phyloP scores from a whole-genome alignment of 2,888 invertebrate species.

The Cataglyphis altisquamis region DNA sequence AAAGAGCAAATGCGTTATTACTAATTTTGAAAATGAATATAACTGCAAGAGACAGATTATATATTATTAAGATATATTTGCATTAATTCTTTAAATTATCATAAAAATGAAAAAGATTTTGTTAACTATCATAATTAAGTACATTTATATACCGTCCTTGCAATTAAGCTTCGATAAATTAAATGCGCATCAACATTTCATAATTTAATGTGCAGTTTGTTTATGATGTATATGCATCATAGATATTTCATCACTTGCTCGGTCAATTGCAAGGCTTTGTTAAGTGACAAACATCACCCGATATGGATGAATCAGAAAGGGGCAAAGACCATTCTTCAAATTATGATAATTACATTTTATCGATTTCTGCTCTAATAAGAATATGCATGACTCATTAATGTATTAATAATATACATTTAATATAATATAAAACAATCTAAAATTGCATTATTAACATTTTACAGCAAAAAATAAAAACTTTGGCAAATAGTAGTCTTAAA shows the following conservation, averaged over 20 bases:
- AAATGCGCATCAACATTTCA: background rate
- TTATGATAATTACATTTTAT: background rate
- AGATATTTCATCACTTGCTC: constrained; percentile 40
- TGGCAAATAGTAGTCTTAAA: background rate
- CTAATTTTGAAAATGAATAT: background rate
- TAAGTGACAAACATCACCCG: constrained; percentile 36
- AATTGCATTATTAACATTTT: background rate
- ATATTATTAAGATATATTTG: background rate
- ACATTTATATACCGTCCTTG: background rate
- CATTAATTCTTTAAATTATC: background rate
- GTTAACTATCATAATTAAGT: background rate
- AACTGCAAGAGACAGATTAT: background rate
- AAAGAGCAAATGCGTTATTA: constrained; percentile 15
- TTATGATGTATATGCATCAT: background rate
- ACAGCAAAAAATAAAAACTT: background rate
- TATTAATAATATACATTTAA: background rate
- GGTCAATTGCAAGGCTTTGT: background rate
- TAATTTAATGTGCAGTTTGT: background rate
- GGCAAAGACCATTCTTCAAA: constrained; percentile 24
- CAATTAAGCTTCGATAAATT: background rate
- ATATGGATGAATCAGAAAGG: constrained; percentile 25
- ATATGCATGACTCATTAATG: background rate
- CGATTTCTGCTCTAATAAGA: background rate
- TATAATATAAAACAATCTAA: background rate
- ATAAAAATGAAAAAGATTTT: background rate